Evolutionary conservation across 1,140 invertebrate genomes (phyloP), one percentile per base, ranked within the genome.

Genomic region (Antheraea pernyi): DNA sequence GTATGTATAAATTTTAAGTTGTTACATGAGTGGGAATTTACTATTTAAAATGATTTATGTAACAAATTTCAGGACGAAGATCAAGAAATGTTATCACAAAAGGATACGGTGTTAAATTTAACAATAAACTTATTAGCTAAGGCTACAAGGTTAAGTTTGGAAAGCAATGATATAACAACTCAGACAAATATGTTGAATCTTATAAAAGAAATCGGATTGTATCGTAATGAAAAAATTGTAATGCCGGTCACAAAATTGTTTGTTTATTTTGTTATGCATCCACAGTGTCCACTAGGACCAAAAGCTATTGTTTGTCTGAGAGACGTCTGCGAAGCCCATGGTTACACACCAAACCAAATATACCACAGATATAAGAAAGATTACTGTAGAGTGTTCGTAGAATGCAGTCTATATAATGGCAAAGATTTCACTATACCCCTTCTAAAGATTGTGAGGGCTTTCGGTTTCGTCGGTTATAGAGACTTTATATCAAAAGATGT

Each of bases 281-380:
- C 94, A 1, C 94, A 93, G 39, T 95, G 95, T 8, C 92, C 93
- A 61, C 88, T 95, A n/a, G 92, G 93, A 0, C 92, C 93, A 53
- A 94, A 95, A 75, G 94, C 93, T 0, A 86, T 94, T 0, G 91
- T 95, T 48, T 95, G 92, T 76, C 91, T 94, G 6, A 91, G 92
- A 69, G 93, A 95, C 79, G 86, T 96, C 59, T 95, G 95, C 22
- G 87, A 93, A 63, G 87, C 79, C 36, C 93, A 95, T 19, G 89
- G 91, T 0, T 84, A 94, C 30, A 93, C 94, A 16, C 93, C 94
- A 6, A 94, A 95, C 19, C 85, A 94, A 61, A 87, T 96, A 22
- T 96, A 95, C 77, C 93, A 94, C 71, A 93, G 94, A 85, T 96
- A 96, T 78, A 95, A 95, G 76, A 94, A 94, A 19, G 93, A 95